These are phyloP conservation scores for Triplophysa yarkandensis DNA, from an alignment of 2,797 vertebrate species.

Conservation along the genomic window DNA sequence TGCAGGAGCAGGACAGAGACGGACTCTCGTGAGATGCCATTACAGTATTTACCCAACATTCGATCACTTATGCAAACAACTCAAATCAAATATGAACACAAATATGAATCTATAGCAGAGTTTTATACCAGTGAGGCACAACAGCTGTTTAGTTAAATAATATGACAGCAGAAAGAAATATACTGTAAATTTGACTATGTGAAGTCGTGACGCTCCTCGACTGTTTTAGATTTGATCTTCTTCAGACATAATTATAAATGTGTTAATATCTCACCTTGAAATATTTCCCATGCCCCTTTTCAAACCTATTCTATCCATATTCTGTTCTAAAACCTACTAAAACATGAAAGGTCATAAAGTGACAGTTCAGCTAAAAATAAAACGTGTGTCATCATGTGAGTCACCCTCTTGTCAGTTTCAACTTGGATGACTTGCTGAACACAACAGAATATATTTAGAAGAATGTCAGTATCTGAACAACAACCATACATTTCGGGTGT, in stretches of 20 bases:
- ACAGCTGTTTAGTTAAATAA: no score
- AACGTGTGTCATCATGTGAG: no score
- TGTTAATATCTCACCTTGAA: not conserved
- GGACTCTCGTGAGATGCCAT: conserved; percentile 22
- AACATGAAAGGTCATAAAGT: not conserved
- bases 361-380: no score
- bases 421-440: no score
- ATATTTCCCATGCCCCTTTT: not conserved
- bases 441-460: no score
- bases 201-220: not conserved
- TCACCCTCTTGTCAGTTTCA: no score
- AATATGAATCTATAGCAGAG: not conserved
- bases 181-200: not conserved
- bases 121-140: not conserved
- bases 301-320: not conserved
- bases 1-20: conserved; percentile 8
- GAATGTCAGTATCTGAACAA: no score
- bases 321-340: not conserved
- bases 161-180: not conserved
- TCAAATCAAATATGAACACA: not conserved
- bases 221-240: no score
- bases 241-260: no score
- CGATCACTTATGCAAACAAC: conserved; percentile 48
- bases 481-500: no score
- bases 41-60: conserved; percentile 18